A percentile compares a stretch with the other conserved stretches of the same genome.
These are phyloP conservation scores for Ptychochromis oligacanthus DNA, from an alignment of 2,113 vertebrate species.

Conservation along the genomic window DNA sequence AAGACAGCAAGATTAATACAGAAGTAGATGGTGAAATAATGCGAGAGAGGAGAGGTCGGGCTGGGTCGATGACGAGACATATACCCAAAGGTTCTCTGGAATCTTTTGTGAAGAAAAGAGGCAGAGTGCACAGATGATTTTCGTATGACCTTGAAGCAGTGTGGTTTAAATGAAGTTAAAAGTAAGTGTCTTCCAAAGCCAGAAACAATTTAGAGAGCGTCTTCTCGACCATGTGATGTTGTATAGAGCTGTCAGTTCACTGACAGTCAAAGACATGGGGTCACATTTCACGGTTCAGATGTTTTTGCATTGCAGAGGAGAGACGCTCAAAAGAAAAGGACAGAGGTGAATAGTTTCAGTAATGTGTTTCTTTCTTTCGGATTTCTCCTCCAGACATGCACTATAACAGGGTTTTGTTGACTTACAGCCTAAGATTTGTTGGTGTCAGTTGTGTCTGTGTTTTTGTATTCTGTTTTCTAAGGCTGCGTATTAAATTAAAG, in stretches of 20 bases:
- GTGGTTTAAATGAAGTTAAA: conserved; percentile 19
- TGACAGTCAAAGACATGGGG: conserved; percentile 13
- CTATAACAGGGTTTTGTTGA: neutral
- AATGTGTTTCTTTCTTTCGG: neutral
- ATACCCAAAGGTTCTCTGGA: neutral
- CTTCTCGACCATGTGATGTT: neutral
- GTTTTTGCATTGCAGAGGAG: conserved; percentile 28
- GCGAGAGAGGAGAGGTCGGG: conserved; percentile 27
- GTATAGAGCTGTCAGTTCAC: conserved; percentile 9
- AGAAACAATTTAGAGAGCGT: conserved; percentile 31
- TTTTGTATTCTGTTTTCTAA: neutral
- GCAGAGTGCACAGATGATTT: conserved; percentile 3
- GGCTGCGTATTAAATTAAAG: neutral
- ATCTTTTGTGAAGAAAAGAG: neutral
- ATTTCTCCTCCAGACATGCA: neutral
- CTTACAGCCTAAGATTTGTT: too few relatives aligned
- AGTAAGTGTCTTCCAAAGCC: conserved; percentile 17
- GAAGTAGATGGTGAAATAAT: conserved; percentile 44
- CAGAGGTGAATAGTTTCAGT: neutral
- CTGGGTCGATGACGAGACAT: conserved; percentile 18
- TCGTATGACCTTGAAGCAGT: conserved; percentile 35
- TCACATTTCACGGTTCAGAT: conserved; percentile 38
- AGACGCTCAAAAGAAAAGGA: conserved; percentile 13
- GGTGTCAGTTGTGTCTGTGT: neutral
- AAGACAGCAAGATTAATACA: conserved; percentile 51